Conservation (phyloP, 1,140 invertebrate genomes). For the Sitodiplosis mosellana region DNA sequence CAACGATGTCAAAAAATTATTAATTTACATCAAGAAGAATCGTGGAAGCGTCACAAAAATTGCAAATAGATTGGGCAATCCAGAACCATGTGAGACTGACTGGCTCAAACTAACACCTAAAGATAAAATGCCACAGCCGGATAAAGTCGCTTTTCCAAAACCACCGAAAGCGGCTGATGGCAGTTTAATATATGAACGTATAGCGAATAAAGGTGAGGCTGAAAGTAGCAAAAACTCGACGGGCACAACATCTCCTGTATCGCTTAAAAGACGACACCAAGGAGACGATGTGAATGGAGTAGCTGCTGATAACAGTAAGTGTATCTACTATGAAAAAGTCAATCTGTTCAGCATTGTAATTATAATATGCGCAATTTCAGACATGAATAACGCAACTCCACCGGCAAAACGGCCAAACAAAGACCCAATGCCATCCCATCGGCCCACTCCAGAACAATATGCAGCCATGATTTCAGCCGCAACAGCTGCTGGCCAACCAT, state of each 20-base stretch:
- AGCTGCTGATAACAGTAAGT: constrained; percentile 44
- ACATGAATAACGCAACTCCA: constrained; percentile 27
- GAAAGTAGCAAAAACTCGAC: constrained; percentile 29
- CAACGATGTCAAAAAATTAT: constrained; percentile 36
- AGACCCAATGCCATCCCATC: constrained; percentile 47
- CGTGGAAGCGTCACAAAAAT: constrained; percentile 57
- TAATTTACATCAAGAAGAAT: constrained; percentile 31
- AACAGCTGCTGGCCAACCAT: constrained; percentile 35
- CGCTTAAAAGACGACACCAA: constrained; percentile 48
- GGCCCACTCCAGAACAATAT: constrained; percentile 42
- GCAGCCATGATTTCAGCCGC: constrained; percentile 41
- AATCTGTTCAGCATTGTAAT: background rate
- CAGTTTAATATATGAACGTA: constrained; percentile 64
- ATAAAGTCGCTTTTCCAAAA: constrained; percentile 66
- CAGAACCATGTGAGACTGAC: constrained; percentile 44
- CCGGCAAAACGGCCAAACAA: constrained; percentile 45
- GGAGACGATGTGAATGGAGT: constrained; percentile 81
- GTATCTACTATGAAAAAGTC: constrained; percentile 7
- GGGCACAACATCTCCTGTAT: constrained; percentile 10
- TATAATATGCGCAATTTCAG: constrained; percentile 7
- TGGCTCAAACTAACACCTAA: constrained; percentile 68
- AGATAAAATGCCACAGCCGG: constrained; percentile 56
- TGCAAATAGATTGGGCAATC: constrained; percentile 52
- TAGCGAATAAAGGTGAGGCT: constrained; percentile 55
- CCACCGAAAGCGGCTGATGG: constrained; percentile 74